Evolutionary conservation across 2,888 invertebrate genomes (phyloP), one percentile per base, ranked within the genome.

Genomic region (Scaptomyza flava): DNA sequence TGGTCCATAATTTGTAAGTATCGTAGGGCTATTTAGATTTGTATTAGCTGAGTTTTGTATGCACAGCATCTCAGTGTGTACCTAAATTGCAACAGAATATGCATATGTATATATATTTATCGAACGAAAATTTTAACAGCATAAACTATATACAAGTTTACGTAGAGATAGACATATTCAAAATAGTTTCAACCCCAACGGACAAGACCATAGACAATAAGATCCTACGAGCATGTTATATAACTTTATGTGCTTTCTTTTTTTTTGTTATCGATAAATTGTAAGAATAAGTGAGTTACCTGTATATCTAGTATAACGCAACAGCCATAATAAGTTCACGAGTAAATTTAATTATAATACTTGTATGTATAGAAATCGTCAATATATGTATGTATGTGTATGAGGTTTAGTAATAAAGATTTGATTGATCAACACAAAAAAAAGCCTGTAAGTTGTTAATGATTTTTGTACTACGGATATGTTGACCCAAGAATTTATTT

Each of bases 1-100:
- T 74, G 81, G 83, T 81, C 81, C 77, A 74, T 77, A 82, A 77
- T 47, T 59, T 20, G 6, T 80, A 78, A 73, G 78, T 41, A 38
- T 60, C 59, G 30, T 60, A 47, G 46, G 45, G 38, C 42, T 63
- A 53, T 47, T 38, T 60, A 65, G 62, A 56, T 41, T 58, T 36
- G 14, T 34, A 27, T 27, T 27, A 27, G 11, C 51, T 17, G 38
- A 38, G 38, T 38, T 38, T 38, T 14, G 36, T 41, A 12, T 46
- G 46, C 56, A 42, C 34, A 64, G 64, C 45, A 46, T 50, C 47
- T 43, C 34, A 61, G 52, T 46, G 58, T 36, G 14, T 42, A 20
- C 57, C 45, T 42, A 60, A 45, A 50, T 45, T 60, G 45, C 61
- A 61, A 17, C 45, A 12, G 45, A 27, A 51, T 61, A 11, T 23